phyloP scores from a whole-genome alignment of 2,797 vertebrate species.

The Garrulus glandarius region DNA sequence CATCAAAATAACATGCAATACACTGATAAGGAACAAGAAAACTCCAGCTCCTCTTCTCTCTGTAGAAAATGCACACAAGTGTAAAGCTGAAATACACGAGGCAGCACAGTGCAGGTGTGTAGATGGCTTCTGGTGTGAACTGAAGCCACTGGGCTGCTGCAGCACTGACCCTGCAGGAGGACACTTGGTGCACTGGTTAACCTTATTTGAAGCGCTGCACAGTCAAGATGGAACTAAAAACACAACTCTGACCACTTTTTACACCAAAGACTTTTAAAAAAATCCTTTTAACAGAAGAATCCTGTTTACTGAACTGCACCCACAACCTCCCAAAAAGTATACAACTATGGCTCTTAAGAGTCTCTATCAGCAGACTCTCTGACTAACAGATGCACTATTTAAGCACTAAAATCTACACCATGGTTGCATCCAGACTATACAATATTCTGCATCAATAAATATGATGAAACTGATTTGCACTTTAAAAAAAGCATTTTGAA shows the following conservation, averaged over 20 bases:
- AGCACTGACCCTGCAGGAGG: slow-evolving; percentile 67
- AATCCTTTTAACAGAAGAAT: slow-evolving; percentile 72
- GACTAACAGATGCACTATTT: slow-evolving; percentile 70
- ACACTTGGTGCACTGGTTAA: slow-evolving; percentile 65
- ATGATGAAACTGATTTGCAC: slow-evolving; percentile 32
- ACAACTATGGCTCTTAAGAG: slow-evolving; percentile 64
- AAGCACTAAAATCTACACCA: slow-evolving; percentile 78
- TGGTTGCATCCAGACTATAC: slow-evolving; percentile 88
- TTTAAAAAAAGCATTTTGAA: slow-evolving; percentile 55
- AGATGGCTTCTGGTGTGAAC: slow-evolving; percentile 71
- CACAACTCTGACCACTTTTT: slow-evolving; percentile 70
- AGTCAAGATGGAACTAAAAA: slow-evolving; percentile 71
- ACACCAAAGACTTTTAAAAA: slow-evolving; percentile 64
- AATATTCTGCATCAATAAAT: slow-evolving; percentile 69
- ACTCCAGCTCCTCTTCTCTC: neutral
- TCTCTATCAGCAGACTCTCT: slow-evolving; percentile 69
- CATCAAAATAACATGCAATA: neutral
- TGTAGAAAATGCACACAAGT: slow-evolving; percentile 28
- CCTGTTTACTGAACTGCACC: slow-evolving; percentile 71
- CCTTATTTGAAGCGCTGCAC: slow-evolving; percentile 63
- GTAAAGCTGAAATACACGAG: slow-evolving; percentile 57
- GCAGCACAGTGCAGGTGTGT: slow-evolving; percentile 71
- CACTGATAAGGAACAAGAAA: slow-evolving; percentile 3
- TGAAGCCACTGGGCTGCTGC: slow-evolving; percentile 72
- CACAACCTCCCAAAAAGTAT: slow-evolving; percentile 74